A percentile compares a stretch with the other conserved stretches of the same genome.
These are phyloP conservation scores for Drosophila differens DNA, from an alignment of 2,888 invertebrate genomes.

Conservation along the genomic window DNA sequence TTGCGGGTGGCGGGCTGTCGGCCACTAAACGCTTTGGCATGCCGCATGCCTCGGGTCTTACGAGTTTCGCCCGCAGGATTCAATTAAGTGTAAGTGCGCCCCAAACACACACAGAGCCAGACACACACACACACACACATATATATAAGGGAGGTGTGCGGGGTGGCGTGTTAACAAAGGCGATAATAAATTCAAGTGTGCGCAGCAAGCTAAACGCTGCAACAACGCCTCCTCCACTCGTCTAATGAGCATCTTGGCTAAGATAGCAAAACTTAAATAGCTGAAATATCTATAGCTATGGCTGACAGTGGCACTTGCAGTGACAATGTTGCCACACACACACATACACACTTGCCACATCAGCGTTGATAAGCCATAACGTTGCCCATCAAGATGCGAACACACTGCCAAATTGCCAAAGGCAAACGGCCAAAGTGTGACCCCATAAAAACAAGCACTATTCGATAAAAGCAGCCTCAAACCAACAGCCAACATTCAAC, in stretches of 20 bases:
- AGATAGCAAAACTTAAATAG: constrained; percentile 48
- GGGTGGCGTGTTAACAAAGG: constrained; percentile 40
- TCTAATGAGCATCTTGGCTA: constrained; percentile 52
- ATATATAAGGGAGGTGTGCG: background rate
- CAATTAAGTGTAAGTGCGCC: constrained; percentile 77
- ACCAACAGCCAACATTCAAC: background rate
- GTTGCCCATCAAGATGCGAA: constrained; percentile 27
- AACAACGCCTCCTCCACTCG: constrained; percentile 22
- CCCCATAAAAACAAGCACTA: constrained; percentile 1
- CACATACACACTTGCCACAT: constrained; percentile 10
- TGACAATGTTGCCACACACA: constrained; percentile 26
- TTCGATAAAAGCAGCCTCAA: constrained; percentile 4
- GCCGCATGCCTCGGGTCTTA: constrained; percentile 67
- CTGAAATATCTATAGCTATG: constrained; percentile 9
- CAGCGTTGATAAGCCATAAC: constrained; percentile 25
- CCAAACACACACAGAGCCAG: constrained; percentile 12
- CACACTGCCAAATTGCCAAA: constrained; percentile 18
- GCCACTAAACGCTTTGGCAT: constrained; percentile 74
- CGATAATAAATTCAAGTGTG: constrained; percentile 49
- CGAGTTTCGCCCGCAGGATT: constrained; percentile 74
- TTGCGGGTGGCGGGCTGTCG: constrained; percentile 15
- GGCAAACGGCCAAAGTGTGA: constrained; percentile 4
- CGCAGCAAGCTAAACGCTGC: constrained; percentile 35
- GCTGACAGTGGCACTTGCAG: constrained; percentile 32
- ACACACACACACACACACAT: background rate